phyloP scores from a whole-genome alignment of 2,113 vertebrate species.

The Lates calcarifer region DNA sequence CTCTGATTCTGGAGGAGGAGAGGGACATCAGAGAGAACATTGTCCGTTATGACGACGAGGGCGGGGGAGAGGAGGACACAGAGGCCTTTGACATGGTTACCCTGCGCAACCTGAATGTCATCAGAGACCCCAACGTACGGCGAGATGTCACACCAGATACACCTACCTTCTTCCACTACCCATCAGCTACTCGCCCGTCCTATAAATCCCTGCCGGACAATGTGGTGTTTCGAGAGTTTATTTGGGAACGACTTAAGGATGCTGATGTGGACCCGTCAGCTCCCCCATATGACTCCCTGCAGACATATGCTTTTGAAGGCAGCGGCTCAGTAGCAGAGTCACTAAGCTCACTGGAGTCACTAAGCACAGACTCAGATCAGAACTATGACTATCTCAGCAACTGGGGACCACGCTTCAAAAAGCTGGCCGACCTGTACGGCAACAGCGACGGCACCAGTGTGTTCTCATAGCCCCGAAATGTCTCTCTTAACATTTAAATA shows the following conservation, averaged over 20 bases:
- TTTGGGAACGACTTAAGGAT: constrained; percentile 96
- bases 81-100: constrained; percentile 98
- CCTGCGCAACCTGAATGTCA: constrained; percentile 93
- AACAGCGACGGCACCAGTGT: constrained; percentile 85
- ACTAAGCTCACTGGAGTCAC: constrained; percentile 94
- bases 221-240: constrained; percentile 95
- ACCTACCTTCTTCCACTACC: constrained; percentile 89
- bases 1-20: constrained; percentile 95
- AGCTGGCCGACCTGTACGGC: constrained; percentile 97
- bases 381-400: constrained; percentile 97
- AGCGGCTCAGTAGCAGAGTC: constrained; percentile 94
- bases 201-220: constrained; percentile 94
- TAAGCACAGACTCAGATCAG: constrained; percentile 97
- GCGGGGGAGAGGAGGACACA: constrained; percentile 96
- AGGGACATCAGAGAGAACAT: constrained; percentile 95
- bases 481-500: constrained; percentile 51
- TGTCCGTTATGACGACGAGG: constrained; percentile 96
- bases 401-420: constrained; percentile 97
- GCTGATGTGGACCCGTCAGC: constrained; percentile 93
- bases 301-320: constrained; percentile 96
- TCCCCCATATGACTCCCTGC: constrained; percentile 95
- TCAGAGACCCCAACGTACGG: constrained; percentile 89
- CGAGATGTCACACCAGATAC: constrained; percentile 95
- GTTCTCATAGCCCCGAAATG: constrained; percentile 90
- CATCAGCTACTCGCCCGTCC: constrained; percentile 78